Base-by-base conservation (phyloP, 35 echinoderm and acorn worm genomes). In the Apostichopus parvimensis region DNA sequence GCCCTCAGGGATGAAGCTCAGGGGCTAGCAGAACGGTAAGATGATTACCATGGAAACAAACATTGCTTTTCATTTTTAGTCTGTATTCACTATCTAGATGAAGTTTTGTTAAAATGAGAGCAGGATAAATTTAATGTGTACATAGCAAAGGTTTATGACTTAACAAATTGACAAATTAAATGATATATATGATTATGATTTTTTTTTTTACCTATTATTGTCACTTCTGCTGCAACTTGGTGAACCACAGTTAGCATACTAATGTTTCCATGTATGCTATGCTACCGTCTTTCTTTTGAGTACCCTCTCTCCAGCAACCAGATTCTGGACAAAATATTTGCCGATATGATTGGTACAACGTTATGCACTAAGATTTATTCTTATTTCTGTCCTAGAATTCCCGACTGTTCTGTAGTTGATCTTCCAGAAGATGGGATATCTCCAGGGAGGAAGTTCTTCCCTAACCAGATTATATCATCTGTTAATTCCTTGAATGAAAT, bases 21-120 rank as follows among this genome's bases (percentile, higher is more conserved):
- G 18, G 54, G 6, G 23, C 82, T 97, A 0, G 86, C 90, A 28
- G 88, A 90, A 26, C 93, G 92, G 95, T 97, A 90, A 87, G 53
- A 82, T 1, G 1, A 53, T 21, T 4, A 5, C 70, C 20, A 15
- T 18, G 70, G 70, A 73, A 15, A 73, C n/a, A 9, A 78, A 78
- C 15, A 7, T 15, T 7, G 76, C 8, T 6, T 15, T 9, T 78
- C 24, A 15, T 78, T 78, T 78, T 34, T 78, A 78, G 76, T 34
- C 76, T 78, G 8, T 7, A 78, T 20, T 23, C 15, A 1, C 24
- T n/a, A n/a, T n/a, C n/a, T 25, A 25, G 24, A 25, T 25, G 24
- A 25, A 25, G 24, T 25, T 25, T 25, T 25, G 24, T 25, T 25
- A 0, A 25, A 25, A 25, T 25, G 24, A 25, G 24, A 25, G 24